Percentiles rank a stretch among this genome's conserved stretches.
These are phyloP conservation scores for Coremacera marginata DNA, from an alignment of 2,888 invertebrate genomes.

Conservation along the genomic window DNA sequence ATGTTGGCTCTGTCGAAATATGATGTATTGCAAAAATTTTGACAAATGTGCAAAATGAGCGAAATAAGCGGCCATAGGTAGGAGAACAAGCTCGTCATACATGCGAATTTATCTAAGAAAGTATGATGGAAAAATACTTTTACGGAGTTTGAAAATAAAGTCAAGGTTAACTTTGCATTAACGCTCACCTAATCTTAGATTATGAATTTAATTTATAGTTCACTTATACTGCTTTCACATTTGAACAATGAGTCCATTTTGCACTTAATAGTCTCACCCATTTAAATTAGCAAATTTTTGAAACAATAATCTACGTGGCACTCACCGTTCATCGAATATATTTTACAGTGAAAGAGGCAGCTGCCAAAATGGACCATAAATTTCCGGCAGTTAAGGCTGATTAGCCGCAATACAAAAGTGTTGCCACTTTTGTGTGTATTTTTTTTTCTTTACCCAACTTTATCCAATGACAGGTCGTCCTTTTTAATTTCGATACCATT, in stretches of 20 bases:
- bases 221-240: no score
- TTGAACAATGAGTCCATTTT: neutral
- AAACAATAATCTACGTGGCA: neutral
- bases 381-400: conserved; percentile 59
- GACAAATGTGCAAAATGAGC: conserved; percentile 64
- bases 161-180: no score
- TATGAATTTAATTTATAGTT: no score
- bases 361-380: conserved; percentile 58
- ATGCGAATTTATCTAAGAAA: no score
- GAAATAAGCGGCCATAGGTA: no score
- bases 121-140: no score
- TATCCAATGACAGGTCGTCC: neutral
- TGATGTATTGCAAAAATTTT: conserved; percentile 63
- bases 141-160: no score
- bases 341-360: conserved; percentile 19
- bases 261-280: neutral
- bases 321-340: neutral
- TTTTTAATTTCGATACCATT: neutral
- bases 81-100: neutral
- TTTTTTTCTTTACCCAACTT: no score
- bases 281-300: no score
- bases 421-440: neutral
- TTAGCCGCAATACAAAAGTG: neutral
- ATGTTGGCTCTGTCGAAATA: conserved; percentile 59
- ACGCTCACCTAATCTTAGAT: no score